Evolutionary conservation across 2,888 invertebrate genomes (phyloP).

Genomic region (Periphyllus acericola): DNA sequence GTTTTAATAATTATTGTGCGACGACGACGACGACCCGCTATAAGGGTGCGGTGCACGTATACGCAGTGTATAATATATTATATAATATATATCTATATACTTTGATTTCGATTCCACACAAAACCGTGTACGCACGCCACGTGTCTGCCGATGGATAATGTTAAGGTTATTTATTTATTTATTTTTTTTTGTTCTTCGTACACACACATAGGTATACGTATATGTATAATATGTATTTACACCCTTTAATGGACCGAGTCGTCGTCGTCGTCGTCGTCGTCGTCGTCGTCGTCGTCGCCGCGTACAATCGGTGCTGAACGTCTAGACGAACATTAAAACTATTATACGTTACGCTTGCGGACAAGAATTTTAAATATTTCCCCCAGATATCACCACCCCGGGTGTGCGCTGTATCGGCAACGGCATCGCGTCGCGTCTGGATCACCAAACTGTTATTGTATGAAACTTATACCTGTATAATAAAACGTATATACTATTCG

Average conservation of each 20-base stretch:
- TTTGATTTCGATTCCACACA: constrained; percentile 9
- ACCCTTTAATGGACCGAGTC: constrained; percentile 33
- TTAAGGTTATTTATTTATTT: neutral
- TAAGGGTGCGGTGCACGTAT: neutral
- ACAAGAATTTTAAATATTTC: neutral
- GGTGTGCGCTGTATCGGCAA: neutral
- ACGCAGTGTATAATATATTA: no score
- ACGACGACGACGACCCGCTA: neutral
- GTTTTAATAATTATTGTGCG: neutral
- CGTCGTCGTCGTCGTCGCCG: neutral
- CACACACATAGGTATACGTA: neutral
- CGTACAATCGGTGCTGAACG: neutral
- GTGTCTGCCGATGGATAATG: neutral
- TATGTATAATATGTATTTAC: neutral
- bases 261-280: constrained; percentile 1
- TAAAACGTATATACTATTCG: neutral
- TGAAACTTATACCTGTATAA: neutral
- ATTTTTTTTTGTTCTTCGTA: constrained; percentile 1
- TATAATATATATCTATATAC: neutral
- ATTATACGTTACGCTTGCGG: neutral
- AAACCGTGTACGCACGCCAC: constrained; percentile 8
- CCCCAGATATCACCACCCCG: neutral
- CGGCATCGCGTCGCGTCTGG: neutral
- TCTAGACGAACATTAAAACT: neutral
- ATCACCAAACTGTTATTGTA: no score